Conservation (phyloP, 1,140 invertebrate genomes). For the Hyposmocoma kahamanoa region DNA sequence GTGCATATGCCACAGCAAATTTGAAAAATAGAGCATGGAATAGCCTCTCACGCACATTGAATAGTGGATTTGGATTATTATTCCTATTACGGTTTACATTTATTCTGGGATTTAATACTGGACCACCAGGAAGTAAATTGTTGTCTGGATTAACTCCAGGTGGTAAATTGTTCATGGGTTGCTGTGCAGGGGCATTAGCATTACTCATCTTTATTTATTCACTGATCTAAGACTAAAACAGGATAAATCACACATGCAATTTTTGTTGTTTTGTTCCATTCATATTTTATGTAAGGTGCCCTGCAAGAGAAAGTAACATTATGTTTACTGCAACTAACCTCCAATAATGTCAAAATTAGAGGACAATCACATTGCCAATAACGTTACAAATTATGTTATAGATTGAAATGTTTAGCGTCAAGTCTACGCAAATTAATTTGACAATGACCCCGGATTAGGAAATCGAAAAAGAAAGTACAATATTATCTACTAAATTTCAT, state of each 20-base stretch:
- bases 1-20: constrained; percentile 91
- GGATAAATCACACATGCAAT: not conserved
- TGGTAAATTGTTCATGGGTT: constrained; percentile 58
- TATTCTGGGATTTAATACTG: constrained; percentile 66
- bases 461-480: no score
- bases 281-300: constrained; percentile 5
- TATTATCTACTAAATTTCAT: no score
- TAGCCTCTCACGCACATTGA: constrained; percentile 92
- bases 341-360: constrained; percentile 26
- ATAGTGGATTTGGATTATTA: constrained; percentile 82
- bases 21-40: constrained; percentile 97
- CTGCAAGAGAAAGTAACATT: constrained; percentile 30
- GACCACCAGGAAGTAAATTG: constrained; percentile 67
- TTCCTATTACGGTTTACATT: constrained; percentile 72
- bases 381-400: constrained; percentile 18
- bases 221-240: constrained; percentile 1
- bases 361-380: constrained; percentile 18
- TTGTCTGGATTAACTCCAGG: constrained; percentile 72
- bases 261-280: not conserved
- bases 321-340: constrained; percentile 17
- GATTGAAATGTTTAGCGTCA: no score
- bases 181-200: constrained; percentile 44
- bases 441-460: no score
- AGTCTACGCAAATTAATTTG: no score
- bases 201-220: constrained; percentile 44